Percentiles rank a stretch among this genome's conserved stretches.
Evolutionary conservation across 1,140 invertebrate species (phyloP).

Genomic region (Bombus huntii): DNA sequence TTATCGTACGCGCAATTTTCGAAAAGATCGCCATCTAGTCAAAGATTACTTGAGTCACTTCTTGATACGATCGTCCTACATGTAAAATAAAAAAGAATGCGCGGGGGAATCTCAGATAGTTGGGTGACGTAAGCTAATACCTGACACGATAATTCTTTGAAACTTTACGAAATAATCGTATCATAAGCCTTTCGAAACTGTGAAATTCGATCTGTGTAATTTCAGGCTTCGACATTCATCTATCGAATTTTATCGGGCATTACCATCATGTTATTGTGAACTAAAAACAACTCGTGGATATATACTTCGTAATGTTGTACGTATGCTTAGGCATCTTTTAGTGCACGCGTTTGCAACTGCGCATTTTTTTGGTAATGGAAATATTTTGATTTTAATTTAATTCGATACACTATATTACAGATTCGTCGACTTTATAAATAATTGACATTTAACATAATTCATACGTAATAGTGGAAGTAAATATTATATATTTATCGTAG

Average conservation of each 20-base stretch:
- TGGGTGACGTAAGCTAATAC: constrained; percentile 44
- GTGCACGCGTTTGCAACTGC: constrained; percentile 21
- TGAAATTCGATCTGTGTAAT: not conserved
- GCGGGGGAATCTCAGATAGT: constrained; percentile 38
- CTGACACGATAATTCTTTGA: constrained; percentile 3
- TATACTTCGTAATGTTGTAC: constrained; percentile 8
- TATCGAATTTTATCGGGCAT: constrained; percentile 45
- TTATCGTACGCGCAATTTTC: constrained; percentile 45
- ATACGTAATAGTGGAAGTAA: not conserved
- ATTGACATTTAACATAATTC: not conserved
- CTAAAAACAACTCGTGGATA: not conserved
- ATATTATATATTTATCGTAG: not conserved
- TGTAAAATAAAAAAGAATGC: constrained; percentile 2
- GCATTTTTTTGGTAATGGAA: not conserved
- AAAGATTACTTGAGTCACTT: constrained; percentile 41
- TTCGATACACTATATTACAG: not conserved
- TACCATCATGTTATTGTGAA: constrained; percentile 29
- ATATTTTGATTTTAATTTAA: not conserved
- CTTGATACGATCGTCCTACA: constrained; percentile 22
- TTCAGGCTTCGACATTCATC: constrained; percentile 34
- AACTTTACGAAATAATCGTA: not conserved
- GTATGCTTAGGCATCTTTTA: constrained; percentile 26
- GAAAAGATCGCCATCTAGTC: constrained; percentile 56
- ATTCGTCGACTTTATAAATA: not conserved
- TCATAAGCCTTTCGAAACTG: not conserved